phyloP scores from a whole-genome alignment of 2,888 invertebrate species.

The Cybosia mesomella region DNA sequence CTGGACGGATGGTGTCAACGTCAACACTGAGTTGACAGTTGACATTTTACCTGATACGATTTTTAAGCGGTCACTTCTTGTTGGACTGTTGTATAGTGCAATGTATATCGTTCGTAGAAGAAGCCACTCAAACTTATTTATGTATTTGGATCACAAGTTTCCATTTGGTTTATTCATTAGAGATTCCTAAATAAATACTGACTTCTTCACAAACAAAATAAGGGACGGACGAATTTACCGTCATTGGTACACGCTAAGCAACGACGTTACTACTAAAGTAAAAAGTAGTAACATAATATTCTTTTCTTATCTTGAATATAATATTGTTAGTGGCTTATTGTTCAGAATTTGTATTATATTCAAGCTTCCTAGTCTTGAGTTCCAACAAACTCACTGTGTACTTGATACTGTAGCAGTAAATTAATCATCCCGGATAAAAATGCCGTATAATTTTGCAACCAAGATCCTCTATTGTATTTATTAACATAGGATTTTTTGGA shows the following conservation, averaged over 20 bases:
- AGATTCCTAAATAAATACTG: not conserved
- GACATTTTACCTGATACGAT: too few species aligned
- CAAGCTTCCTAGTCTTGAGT: not conserved
- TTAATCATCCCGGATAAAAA: too few species aligned
- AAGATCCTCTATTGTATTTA: not conserved
- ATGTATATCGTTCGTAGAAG: too few species aligned
- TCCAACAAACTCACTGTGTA: not conserved
- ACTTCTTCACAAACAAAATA: not conserved
- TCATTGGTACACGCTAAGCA: not conserved
- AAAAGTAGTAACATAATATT: not conserved
- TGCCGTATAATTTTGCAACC: too few species aligned
- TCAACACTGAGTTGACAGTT: too few species aligned
- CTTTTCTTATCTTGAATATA: not conserved
- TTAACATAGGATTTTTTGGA: not conserved
- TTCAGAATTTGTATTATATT: constrained; percentile 1
- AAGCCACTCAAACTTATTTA: too few species aligned
- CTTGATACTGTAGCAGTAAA: not conserved
- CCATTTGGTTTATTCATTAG: too few species aligned
- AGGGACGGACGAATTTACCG: not conserved
- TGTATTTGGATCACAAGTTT: too few species aligned
- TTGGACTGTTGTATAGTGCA: too few species aligned
- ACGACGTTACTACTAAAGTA: not conserved
- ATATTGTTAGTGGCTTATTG: not conserved
- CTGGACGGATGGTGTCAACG: not conserved
- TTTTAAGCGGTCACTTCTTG: too few species aligned